Evolutionary conservation across 2,797 vertebrate genomes (phyloP).

Genomic region (Takifugu rubripes): DNA sequence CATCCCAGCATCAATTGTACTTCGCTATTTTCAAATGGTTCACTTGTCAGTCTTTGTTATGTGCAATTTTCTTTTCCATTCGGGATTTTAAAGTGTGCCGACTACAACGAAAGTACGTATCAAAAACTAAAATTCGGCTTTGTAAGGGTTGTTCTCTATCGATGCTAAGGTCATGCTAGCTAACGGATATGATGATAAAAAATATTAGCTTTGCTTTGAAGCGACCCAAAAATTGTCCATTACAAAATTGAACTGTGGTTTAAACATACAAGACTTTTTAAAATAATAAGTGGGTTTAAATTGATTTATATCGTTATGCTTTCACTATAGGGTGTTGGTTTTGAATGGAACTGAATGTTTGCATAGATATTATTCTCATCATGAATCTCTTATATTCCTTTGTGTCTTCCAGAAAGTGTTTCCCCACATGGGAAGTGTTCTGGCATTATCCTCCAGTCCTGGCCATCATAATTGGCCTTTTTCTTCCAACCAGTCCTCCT

Average conservation of each 20-base stretch:
- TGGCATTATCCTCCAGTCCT: slow-evolving; percentile 77
- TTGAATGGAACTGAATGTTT: neutral
- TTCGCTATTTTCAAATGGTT: neutral
- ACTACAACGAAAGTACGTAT: slow-evolving; percentile 35
- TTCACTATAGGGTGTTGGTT: neutral
- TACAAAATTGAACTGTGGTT: too few relatives aligned
- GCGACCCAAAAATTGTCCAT: neutral
- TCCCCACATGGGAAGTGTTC: slow-evolving; percentile 80
- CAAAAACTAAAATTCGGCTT: neutral
- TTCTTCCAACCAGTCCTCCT: slow-evolving; percentile 67
- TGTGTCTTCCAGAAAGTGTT: slow-evolving; percentile 41
- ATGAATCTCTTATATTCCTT: slow-evolving; percentile 1
- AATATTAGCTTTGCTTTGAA: slow-evolving; percentile 13
- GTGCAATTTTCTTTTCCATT: slow-evolving; percentile 19
- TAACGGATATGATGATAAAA: slow-evolving; percentile 47
- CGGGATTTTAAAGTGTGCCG: slow-evolving; percentile 38
- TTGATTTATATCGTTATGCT: neutral
- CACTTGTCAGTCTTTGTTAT: slow-evolving; percentile 32
- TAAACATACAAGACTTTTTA: neutral
- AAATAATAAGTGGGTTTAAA: neutral
- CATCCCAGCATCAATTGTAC: slow-evolving; percentile 28
- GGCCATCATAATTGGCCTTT: slow-evolving; percentile 80
- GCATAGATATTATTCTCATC: neutral
- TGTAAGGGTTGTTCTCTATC: slow-evolving; percentile 9
- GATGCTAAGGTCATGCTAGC: slow-evolving; percentile 74